phyloP scores from a whole-genome alignment of 2,113 vertebrate species.

The Eptesicus fuscus region DNA sequence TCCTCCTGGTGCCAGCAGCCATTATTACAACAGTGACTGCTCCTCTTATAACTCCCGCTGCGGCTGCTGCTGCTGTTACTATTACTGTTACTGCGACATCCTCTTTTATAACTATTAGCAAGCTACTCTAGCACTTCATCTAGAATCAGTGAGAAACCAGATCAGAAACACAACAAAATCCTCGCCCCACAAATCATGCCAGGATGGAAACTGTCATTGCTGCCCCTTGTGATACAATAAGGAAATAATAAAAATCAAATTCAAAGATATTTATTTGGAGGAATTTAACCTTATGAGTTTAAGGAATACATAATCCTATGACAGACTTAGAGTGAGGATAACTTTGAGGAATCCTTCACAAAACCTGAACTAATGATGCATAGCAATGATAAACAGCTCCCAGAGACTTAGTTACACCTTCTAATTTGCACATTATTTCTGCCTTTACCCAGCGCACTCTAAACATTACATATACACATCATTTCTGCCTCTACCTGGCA shows the following conservation, averaged over 20 bases:
- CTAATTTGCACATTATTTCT: constrained; percentile 28
- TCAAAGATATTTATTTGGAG: neutral
- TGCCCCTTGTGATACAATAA: neutral
- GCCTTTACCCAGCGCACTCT: neutral
- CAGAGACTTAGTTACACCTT: neutral
- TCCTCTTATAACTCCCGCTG: neutral
- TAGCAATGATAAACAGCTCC: neutral
- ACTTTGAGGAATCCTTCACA: neutral
- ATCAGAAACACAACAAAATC: neutral
- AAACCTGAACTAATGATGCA: neutral
- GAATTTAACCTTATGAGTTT: neutral
- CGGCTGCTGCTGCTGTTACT: neutral
- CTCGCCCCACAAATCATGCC: neutral
- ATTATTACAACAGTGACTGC: neutral
- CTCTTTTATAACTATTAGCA: neutral
- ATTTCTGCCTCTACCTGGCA: constrained; percentile 9
- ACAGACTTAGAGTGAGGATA: neutral
- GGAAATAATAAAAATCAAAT: neutral
- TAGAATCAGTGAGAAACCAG: neutral
- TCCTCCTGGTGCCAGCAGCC: neutral
- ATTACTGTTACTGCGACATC: neutral
- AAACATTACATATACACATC: neutral
- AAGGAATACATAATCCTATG: neutral
- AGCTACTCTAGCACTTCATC: neutral
- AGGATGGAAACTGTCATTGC: neutral